A percentile compares a stretch with the other conserved stretches of the same genome.
phyloP scores from a whole-genome alignment of 2,797 vertebrate genomes.

The Premnoplex brunnescens region DNA sequence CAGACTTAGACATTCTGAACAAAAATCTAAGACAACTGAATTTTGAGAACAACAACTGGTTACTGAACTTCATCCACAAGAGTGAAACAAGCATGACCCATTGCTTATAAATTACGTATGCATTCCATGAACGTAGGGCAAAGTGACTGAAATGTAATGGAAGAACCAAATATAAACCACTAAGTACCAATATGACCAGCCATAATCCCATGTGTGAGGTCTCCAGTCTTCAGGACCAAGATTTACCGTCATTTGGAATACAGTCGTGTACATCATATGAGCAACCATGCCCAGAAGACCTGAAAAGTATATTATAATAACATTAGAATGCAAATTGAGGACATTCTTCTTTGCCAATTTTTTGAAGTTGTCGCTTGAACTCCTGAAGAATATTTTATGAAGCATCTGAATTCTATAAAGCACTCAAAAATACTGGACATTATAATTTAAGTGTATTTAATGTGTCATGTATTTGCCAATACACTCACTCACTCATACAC shows the following conservation, averaged over 20 bases:
- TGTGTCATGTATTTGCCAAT: background rate
- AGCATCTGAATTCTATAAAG: background rate
- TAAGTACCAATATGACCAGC: constrained; percentile 91
- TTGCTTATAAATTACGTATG: background rate
- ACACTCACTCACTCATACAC: background rate
- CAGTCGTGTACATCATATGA: constrained; percentile 90
- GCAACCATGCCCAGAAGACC: constrained; percentile 88
- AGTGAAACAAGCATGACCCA: background rate
- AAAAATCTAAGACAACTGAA: background rate
- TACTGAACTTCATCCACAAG: background rate
- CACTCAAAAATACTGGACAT: background rate
- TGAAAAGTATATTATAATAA: constrained; percentile 31
- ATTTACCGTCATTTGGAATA: constrained; percentile 91
- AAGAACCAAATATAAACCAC: background rate
- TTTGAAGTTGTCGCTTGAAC: background rate
- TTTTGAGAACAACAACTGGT: background rate
- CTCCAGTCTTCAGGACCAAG: constrained; percentile 94
- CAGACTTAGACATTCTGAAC: background rate
- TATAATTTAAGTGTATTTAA: background rate
- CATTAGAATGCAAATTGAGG: background rate
- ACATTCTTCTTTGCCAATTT: background rate
- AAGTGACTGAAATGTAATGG: background rate
- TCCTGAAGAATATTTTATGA: background rate
- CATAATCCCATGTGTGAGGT: constrained; percentile 92
- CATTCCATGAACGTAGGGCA: background rate